These are phyloP conservation scores for Podotricha telesiphe DNA, from an alignment of 2,888 invertebrate species.

Conservation along the genomic window DNA sequence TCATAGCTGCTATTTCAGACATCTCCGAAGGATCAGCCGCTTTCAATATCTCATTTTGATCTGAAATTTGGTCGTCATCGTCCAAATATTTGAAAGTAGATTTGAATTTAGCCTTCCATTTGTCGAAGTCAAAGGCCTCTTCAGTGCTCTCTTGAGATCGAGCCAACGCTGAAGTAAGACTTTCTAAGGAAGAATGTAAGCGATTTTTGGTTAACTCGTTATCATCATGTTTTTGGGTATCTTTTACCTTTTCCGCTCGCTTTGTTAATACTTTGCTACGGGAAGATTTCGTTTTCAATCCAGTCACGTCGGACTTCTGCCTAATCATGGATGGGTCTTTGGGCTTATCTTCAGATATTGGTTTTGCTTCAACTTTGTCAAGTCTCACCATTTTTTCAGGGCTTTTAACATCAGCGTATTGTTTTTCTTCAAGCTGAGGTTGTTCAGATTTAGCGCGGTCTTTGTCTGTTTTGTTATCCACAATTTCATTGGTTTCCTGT, in stretches of 20 bases:
- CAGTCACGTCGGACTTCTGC: conserved; percentile 86
- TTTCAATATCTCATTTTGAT: conserved; percentile 72
- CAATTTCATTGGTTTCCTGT: conserved; percentile 65
- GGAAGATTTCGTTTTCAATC: conserved; percentile 77
- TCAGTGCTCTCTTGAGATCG: conserved; percentile 75
- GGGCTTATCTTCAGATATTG: conserved; percentile 61
- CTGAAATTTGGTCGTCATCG: conserved; percentile 71
- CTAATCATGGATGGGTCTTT: conserved; percentile 73
- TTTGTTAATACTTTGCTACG: conserved; percentile 64
- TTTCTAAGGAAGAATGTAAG: conserved; percentile 75
- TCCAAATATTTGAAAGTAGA: conserved; percentile 73
- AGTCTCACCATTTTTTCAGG: conserved; percentile 44
- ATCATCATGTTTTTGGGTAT: conserved; percentile 55
- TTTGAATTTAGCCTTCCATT: conserved; percentile 76
- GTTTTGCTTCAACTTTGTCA: conserved; percentile 50
- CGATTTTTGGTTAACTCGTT: conserved; percentile 69
- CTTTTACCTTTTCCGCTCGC: conserved; percentile 64
- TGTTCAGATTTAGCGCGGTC: conserved; percentile 75
- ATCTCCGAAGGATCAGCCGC: conserved; percentile 76
- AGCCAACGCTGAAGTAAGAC: conserved; percentile 69
- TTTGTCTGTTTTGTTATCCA: conserved; percentile 52
- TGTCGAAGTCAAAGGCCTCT: conserved; percentile 74
- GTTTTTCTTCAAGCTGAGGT: conserved; percentile 52
- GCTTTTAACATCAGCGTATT: conserved; percentile 36
- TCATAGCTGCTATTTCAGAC: conserved; percentile 81